Evolutionary conservation across 2,113 vertebrate species (phyloP).

Genomic region (Elaphurus davidianus): DNA sequence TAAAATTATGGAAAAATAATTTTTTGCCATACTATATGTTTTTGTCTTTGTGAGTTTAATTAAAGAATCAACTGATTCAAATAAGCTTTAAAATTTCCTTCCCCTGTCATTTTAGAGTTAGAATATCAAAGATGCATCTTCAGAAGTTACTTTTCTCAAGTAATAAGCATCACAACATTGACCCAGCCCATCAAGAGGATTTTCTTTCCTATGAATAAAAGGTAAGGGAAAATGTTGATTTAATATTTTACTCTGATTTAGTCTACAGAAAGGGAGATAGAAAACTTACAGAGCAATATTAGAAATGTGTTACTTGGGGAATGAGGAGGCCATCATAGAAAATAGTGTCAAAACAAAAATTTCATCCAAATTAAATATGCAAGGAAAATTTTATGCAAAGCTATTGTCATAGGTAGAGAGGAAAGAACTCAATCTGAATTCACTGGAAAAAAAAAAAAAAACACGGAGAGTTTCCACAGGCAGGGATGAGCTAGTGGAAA

Average conservation of each 20-base stretch:
- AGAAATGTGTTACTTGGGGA: background rate
- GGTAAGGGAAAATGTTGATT: background rate
- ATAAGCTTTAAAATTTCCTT: background rate
- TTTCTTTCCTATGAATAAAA: background rate
- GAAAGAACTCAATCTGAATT: background rate
- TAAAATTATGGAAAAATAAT: background rate
- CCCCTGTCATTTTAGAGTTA: background rate
- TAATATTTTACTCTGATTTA: background rate
- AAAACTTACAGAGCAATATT: background rate
- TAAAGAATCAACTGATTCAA: background rate
- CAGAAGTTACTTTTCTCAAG: background rate
- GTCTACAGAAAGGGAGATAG: background rate
- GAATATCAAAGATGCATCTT: background rate
- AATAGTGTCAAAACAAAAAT: background rate
- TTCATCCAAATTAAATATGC: background rate
- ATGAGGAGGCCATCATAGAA: background rate
- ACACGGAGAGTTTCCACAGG: background rate
- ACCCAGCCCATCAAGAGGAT: background rate
- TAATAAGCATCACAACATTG: background rate
- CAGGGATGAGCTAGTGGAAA: background rate
- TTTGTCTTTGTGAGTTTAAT: background rate
- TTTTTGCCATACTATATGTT: background rate
- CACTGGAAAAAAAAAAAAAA: background rate
- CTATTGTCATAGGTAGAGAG: background rate
- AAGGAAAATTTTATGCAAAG: background rate